Percentiles rank a stretch among this genome's conserved stretches.
These are phyloP conservation scores for Glaucomys volans DNA, from an alignment of 2,113 vertebrate genomes.

Conservation along the genomic window DNA sequence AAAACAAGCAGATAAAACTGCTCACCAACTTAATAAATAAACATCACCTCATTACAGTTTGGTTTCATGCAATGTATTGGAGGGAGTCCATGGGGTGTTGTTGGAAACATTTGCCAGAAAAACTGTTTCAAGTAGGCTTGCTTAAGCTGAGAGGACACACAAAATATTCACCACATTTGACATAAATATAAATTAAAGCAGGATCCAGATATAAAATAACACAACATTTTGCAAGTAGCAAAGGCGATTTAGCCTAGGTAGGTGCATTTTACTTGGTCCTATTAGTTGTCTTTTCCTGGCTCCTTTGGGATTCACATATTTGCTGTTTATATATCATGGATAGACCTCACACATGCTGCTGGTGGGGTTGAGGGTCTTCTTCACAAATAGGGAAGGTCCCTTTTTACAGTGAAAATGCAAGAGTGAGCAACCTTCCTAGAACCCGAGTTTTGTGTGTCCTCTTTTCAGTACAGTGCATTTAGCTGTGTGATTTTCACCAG, in stretches of 20 bases:
- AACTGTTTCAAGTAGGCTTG: neutral
- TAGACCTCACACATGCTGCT: neutral
- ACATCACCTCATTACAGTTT: constrained; percentile 28
- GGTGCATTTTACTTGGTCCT: neutral
- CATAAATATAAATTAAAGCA: neutral
- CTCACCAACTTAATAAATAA: constrained; percentile 49
- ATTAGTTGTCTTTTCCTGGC: neutral
- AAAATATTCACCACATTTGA: neutral
- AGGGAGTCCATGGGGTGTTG: neutral
- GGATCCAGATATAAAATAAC: neutral
- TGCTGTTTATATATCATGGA: neutral
- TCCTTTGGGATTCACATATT: neutral
- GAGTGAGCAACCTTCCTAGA: neutral
- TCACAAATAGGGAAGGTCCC: neutral
- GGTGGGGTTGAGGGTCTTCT: neutral
- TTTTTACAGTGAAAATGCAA: neutral
- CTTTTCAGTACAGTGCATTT: neutral
- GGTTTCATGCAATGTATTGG: neutral
- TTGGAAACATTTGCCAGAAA: constrained; percentile 39
- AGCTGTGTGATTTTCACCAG: neutral
- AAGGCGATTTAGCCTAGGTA: neutral
- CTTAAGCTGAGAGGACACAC: neutral
- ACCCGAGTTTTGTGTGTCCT: neutral
- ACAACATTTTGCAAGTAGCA: neutral
- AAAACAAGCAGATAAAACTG: constrained; percentile 27